Evolutionary conservation across 64 coral and sea anemone genomes (phyloP), one percentile per base, ranked within the genome.

Genomic region (Cladopsammia gracilis): DNA sequence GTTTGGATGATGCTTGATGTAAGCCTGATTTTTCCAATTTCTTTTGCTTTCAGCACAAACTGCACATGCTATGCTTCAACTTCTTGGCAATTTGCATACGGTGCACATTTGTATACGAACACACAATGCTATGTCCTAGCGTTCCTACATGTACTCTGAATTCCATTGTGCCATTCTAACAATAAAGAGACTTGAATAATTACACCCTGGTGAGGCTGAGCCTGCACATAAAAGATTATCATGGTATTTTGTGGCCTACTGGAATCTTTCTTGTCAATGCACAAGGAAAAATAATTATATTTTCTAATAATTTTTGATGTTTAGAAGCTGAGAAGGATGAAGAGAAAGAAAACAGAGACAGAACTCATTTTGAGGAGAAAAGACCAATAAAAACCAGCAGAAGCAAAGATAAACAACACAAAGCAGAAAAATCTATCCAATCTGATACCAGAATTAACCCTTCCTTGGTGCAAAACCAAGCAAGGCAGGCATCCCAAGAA

Each of bases 281-380:
- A 77, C 4, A 24, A 51, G 8, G 22, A 8, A 24, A 6, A 6
- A 48, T 13, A 8, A 51, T 65, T 11, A 15, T 24, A 20, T 61
- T 10, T 1, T 13, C 4, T 24, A 18, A 1, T 14, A 11, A 9
- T 25, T 25, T 84, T 66, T 67, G 34, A 34, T 34, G 34, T 50
- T 58, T 64, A 71, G 77, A 54, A 20, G 53, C 16, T 48, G 69
- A 10, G 12, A 72, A 58, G 20, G 89, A 84, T 0, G 78, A 73
- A 74, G 80, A 91, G 34, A 71, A 91, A 23, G 48, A 58, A 61
- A 73, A 79, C 75, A 80, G 64, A 70, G 62, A 81, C 23, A 46
- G 68, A 74, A 26, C 8, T 15, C 68, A 82, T 48, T 23, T 58
- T 24, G 11, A 44, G 10, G 23, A 84, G 1, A 91, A 48, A 91